These are phyloP conservation scores for Charaxes varanes DNA, from an alignment of 1,140 invertebrate genomes.

Conservation along the genomic window DNA sequence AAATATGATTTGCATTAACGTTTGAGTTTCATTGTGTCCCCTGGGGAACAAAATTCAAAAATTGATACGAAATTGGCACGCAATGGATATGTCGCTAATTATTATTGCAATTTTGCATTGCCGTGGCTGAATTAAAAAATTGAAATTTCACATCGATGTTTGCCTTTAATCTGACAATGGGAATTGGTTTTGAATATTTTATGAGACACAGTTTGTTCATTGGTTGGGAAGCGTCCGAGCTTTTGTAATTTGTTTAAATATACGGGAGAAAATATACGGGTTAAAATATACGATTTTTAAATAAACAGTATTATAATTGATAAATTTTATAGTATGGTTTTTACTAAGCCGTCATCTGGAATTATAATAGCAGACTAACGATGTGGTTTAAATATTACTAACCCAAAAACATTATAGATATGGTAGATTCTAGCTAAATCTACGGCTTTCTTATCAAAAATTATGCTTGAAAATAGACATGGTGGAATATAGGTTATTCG, in stretches of 20 bases:
- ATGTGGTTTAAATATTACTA: no score
- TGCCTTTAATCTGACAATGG: slow-evolving; percentile 39
- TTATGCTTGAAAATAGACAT: no score
- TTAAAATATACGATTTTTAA: no score
- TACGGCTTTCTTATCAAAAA: no score
- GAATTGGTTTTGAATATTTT: slow-evolving; percentile 57
- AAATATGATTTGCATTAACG: slow-evolving; percentile 33
- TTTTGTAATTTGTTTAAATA: slow-evolving; percentile 45
- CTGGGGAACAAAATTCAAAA: slow-evolving; percentile 37
- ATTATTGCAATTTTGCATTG: slow-evolving; percentile 38
- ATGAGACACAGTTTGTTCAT: slow-evolving; percentile 56
- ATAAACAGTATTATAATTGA: no score
- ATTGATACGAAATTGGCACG: slow-evolving; percentile 50
- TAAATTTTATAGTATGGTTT: no score
- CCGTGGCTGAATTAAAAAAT: slow-evolving; percentile 34
- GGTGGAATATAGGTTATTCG: no score
- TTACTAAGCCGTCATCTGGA: no score
- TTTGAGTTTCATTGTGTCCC: slow-evolving; percentile 25
- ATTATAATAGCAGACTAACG: no score
- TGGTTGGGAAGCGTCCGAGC: slow-evolving; percentile 49
- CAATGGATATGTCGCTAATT: slow-evolving; percentile 51
- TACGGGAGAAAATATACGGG: no score
- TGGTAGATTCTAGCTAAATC: no score
- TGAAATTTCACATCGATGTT: slow-evolving; percentile 34
- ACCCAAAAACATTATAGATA: no score